Evolutionary conservation across 2,888 invertebrate genomes (phyloP).

Genomic region (Lutraria lutraria): DNA sequence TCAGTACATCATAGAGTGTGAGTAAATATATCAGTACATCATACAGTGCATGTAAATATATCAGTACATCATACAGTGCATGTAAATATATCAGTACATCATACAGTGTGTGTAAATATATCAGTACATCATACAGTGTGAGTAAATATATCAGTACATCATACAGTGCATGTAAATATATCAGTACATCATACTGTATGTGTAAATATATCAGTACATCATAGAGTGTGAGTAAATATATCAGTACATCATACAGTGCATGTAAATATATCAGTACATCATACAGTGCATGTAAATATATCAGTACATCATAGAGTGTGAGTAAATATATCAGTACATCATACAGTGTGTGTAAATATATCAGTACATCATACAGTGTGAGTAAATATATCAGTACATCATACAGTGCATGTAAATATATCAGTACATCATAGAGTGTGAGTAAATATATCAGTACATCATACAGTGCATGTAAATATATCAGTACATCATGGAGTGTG

Average conservation of each 20-base stretch:
- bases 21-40: not conserved
- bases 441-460: not conserved
- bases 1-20: not conserved
- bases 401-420: not conserved
- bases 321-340: conserved; percentile 50
- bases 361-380: not conserved
- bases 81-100: not conserved
- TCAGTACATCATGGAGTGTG: not conserved
- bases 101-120: not conserved
- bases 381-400: not conserved
- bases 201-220: not conserved
- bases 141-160: conserved; percentile 77
- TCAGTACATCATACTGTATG: not conserved
- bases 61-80: not conserved
- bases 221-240: not conserved
- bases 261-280: not conserved
- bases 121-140: conserved; percentile 91
- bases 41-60: not conserved
- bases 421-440: not conserved
- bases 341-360: not conserved
- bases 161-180: not conserved
- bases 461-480: not conserved
- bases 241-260: not conserved
- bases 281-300: not conserved
- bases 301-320: not conserved